Conservation (phyloP, 2,113 vertebrate genomes). For the Catharus fuscescens region DNA sequence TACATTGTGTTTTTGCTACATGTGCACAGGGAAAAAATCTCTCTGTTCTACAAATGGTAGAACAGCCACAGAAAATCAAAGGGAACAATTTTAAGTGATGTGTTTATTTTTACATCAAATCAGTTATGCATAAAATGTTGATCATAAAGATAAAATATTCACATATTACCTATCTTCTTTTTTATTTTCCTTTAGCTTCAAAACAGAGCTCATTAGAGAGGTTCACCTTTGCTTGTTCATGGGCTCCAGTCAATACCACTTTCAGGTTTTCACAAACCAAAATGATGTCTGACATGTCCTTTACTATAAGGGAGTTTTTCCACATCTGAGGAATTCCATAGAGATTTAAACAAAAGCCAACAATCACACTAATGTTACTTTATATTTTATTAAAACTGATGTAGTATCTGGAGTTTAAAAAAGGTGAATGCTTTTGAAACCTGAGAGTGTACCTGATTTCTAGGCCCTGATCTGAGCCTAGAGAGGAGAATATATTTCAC, state of each 20-base stretch:
- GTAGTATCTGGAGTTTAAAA: background rate
- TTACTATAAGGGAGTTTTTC: background rate
- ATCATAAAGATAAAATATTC: background rate
- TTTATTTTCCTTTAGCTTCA: background rate
- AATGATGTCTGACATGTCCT: background rate
- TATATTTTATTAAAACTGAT: background rate
- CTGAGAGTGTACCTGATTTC: background rate
- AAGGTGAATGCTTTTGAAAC: background rate
- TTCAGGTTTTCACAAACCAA: background rate
- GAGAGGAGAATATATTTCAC: background rate
- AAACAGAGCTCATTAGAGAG: background rate
- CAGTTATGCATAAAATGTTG: background rate
- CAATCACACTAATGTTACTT: background rate
- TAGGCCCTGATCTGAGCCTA: background rate
- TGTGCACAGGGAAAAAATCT: background rate
- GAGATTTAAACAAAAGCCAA: constrained; percentile 1
- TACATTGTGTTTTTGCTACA: background rate
- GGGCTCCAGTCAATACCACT: background rate
- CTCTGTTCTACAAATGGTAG: background rate
- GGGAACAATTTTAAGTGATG: background rate
- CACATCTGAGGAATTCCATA: background rate
- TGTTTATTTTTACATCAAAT: background rate
- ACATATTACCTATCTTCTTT: background rate
- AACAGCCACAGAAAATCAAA: background rate
- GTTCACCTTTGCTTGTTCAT: background rate